Conservation (phyloP, 2,888 invertebrate genomes). For the Tanypteryx hageni region DNA sequence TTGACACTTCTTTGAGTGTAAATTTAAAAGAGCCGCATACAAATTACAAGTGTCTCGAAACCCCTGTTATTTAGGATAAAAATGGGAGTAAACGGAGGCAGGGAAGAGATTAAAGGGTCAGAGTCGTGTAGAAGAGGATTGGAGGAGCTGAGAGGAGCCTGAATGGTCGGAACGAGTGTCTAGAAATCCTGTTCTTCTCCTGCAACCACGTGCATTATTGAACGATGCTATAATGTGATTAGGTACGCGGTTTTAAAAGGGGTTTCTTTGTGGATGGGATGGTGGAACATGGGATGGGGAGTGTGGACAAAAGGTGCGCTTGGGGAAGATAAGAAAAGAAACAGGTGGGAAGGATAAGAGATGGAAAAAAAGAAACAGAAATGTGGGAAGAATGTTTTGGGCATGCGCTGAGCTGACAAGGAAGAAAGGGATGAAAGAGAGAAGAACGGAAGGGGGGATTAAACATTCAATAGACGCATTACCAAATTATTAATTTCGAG, state of each 20-base stretch:
- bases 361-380: no score
- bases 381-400: neutral
- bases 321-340: neutral
- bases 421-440: neutral
- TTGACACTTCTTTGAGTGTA: no score
- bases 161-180: neutral
- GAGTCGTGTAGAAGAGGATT: neutral
- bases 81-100: no score
- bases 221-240: slow-evolving; percentile 14
- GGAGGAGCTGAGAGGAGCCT: neutral
- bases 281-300: neutral
- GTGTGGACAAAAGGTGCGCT: neutral
- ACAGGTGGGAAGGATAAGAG: no score
- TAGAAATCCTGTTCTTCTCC: neutral
- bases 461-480: no score
- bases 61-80: no score
- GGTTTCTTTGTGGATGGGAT: neutral
- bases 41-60: no score
- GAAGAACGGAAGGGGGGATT: neutral
- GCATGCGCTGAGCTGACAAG: neutral
- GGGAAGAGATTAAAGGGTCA: neutral
- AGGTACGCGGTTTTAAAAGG: slow-evolving; percentile 23
- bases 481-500: no score
- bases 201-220: slow-evolving; percentile 12
- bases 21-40: no score